Evolutionary conservation across 2,888 invertebrate genomes (phyloP).

Genomic region (Augiades crinisus): DNA sequence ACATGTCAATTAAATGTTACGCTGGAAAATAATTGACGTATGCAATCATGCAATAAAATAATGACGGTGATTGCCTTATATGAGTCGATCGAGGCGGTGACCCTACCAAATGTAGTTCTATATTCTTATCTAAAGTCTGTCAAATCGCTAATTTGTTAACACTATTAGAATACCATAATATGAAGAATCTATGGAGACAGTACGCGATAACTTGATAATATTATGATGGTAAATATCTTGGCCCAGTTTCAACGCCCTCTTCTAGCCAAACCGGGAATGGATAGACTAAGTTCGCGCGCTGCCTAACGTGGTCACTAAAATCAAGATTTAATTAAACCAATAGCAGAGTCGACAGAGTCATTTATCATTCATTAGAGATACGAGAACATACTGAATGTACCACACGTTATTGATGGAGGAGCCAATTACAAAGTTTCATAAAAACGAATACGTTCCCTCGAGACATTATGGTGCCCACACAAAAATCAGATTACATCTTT

Average conservation of each 20-base stretch:
- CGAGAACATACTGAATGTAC: conserved; percentile 15
- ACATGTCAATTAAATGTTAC: conserved; percentile 68
- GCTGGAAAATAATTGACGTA: conserved; percentile 67
- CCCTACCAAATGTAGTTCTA: conserved; percentile 3
- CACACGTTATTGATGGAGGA: conserved; percentile 10
- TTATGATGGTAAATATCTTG: conserved; percentile 48
- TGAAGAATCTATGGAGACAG: conserved; percentile 20
- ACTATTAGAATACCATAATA: conserved; percentile 10
- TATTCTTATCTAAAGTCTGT: background rate
- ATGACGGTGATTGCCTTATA: conserved; percentile 55
- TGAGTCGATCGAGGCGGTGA: conserved; percentile 28
- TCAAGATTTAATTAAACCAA: conserved; percentile 47
- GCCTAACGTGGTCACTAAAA: conserved; percentile 53
- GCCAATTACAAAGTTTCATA: conserved; percentile 17
- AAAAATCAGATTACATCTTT: conserved; percentile 33
- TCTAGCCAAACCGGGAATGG: conserved; percentile 55
- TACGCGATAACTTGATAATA: conserved; percentile 31
- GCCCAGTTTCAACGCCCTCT: conserved; percentile 51
- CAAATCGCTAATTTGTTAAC: conserved; percentile 10
- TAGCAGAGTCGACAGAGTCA: conserved; percentile 13
- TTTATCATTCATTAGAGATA: conserved; percentile 24
- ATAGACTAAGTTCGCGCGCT: conserved; percentile 52
- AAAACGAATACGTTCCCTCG: conserved; percentile 14
- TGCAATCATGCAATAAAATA: conserved; percentile 58
- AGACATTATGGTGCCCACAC: conserved; percentile 16